These are phyloP conservation scores for Chiloscyllium plagiosum DNA, from an alignment of 2,113 vertebrate genomes.

Conservation along the genomic window DNA sequence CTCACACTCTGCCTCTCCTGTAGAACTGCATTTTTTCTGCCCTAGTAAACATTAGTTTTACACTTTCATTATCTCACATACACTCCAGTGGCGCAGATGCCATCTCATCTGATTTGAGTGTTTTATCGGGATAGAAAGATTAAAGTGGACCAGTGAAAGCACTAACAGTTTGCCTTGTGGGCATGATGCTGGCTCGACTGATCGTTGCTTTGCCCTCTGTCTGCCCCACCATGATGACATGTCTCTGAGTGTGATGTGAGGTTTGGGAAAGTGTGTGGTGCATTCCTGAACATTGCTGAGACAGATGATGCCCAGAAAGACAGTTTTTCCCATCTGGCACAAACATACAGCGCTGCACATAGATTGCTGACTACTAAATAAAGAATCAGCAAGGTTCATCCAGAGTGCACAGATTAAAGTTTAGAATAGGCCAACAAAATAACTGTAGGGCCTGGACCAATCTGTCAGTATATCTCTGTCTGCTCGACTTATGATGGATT, in stretches of 20 bases:
- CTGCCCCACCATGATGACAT: conserved; percentile 48
- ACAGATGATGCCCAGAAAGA: conserved; percentile 50
- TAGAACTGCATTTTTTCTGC: conserved; percentile 73
- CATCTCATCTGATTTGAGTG: conserved; percentile 54
- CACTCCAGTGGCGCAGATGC: conserved; percentile 64
- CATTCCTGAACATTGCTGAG: conserved; percentile 45
- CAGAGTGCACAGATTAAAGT: conserved; percentile 77
- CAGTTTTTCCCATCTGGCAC: conserved; percentile 49
- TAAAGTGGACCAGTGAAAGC: conserved; percentile 46
- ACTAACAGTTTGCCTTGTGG: conserved; percentile 41
- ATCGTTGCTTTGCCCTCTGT: conserved; percentile 44
- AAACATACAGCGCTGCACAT: conserved; percentile 50
- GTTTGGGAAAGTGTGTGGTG: not conserved
- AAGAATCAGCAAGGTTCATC: conserved; percentile 69
- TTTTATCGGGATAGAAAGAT: conserved; percentile 46
- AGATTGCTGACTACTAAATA: conserved; percentile 59
- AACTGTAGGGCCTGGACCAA: conserved; percentile 78
- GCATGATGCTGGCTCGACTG: conserved; percentile 41
- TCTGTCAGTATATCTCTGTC: conserved; percentile 75
- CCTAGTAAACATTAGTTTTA: conserved; percentile 67
- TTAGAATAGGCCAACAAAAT: conserved; percentile 80
- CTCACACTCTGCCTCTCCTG: conserved; percentile 45
- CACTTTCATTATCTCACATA: conserved; percentile 77
- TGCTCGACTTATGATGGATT: conserved; percentile 63
- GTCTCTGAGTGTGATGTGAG: not conserved